Evolutionary conservation across 2,797 vertebrate species (phyloP).

Genomic region (Sebastes oblongus): DNA sequence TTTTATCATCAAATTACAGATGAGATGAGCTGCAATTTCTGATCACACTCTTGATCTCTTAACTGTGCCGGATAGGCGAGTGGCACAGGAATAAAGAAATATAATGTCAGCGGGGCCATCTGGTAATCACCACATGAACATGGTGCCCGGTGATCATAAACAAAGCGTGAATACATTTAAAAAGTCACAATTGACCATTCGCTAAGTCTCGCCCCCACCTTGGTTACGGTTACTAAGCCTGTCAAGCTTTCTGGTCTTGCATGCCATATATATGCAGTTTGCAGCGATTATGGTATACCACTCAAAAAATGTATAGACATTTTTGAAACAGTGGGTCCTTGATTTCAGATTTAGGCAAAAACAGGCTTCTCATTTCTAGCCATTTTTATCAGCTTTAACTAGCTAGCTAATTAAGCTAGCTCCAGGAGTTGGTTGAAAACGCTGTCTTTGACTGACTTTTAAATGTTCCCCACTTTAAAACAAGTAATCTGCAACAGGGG

Average conservation of each 20-base stretch:
- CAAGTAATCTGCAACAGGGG: neutral
- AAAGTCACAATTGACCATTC: constrained; percentile 4
- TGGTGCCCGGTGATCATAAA: constrained; percentile 32
- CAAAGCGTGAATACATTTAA: constrained; percentile 27
- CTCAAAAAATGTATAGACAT: neutral
- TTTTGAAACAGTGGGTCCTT: neutral
- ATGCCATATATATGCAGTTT: neutral
- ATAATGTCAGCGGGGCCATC: constrained; percentile 41
- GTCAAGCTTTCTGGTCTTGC: neutral
- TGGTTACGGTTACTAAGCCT: neutral
- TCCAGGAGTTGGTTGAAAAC: neutral
- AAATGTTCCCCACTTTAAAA: neutral
- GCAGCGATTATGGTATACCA: neutral
- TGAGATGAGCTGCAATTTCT: constrained; percentile 69
- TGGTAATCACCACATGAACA: constrained; percentile 49
- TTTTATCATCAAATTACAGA: constrained; percentile 82
- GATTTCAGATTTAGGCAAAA: neutral
- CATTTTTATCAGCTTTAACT: neutral
- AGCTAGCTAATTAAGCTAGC: neutral
- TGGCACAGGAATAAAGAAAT: constrained; percentile 26
- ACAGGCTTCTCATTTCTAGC: neutral
- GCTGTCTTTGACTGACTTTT: neutral
- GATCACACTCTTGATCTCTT: constrained; percentile 72
- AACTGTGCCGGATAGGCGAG: constrained; percentile 45
- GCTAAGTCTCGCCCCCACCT: neutral